A percentile compares a stretch with the other conserved stretches of the same genome.
phyloP scores from a whole-genome alignment of 1,140 invertebrate species.

The Drosophila setifemur region DNA sequence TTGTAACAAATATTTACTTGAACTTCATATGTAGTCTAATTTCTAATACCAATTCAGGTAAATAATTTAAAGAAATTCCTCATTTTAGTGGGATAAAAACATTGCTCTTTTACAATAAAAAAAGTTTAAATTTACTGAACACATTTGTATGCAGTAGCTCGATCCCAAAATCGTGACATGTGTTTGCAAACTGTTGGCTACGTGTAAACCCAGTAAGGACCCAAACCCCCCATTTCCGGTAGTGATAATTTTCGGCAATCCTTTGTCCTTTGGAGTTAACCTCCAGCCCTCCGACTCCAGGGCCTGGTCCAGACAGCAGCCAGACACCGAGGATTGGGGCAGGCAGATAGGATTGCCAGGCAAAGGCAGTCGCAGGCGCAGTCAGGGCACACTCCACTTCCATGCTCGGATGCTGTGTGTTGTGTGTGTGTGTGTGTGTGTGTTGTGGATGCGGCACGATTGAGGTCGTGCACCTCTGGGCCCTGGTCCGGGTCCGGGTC shows the following conservation, averaged over 20 bases:
- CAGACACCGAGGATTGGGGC: slow-evolving; percentile 64
- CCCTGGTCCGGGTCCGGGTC: slow-evolving; percentile 39
- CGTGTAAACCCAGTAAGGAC: slow-evolving; percentile 2
- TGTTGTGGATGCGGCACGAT: slow-evolving; percentile 58
- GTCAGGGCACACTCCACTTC: slow-evolving; percentile 8
- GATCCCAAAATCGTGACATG: neutral
- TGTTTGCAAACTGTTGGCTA: neutral
- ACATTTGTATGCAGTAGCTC: no score
- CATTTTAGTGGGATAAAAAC: no score
- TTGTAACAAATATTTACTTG: no score
- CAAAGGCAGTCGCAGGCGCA: neutral
- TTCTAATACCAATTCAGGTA: no score
- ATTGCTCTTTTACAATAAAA: no score
- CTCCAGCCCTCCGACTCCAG: slow-evolving; percentile 29
- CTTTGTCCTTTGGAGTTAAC: slow-evolving; percentile 55
- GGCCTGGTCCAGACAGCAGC: slow-evolving; percentile 50
- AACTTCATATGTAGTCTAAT: no score
- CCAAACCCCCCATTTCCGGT: neutral
- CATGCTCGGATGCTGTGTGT: slow-evolving; percentile 16
- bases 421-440: slow-evolving; percentile 13
- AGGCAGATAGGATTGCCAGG: slow-evolving; percentile 33
- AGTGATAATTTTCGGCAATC: slow-evolving; percentile 68
- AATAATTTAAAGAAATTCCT: no score
- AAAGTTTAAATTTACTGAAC: no score
- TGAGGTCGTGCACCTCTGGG: slow-evolving; percentile 75